These are phyloP conservation scores for Ormyrus thymus DNA, from an alignment of 2,888 invertebrate genomes.

Conservation along the genomic window DNA sequence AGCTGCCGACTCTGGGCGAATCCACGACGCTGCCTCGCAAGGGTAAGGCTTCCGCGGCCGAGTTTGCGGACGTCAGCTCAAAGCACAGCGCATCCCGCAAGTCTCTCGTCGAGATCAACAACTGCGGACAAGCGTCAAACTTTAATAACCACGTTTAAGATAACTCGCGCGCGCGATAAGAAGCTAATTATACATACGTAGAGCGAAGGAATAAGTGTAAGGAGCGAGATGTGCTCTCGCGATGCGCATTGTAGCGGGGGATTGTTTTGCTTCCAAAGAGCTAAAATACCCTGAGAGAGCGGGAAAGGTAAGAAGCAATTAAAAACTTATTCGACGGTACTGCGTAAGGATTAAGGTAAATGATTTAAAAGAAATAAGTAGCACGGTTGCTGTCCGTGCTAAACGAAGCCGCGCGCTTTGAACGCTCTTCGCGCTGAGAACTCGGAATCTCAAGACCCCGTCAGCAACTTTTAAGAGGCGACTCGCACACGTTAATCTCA, in stretches of 20 bases:
- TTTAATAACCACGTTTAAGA: slow-evolving; percentile 75
- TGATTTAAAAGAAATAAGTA: slow-evolving; percentile 21
- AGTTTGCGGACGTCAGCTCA: slow-evolving; percentile 74
- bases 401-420: slow-evolving; percentile 48
- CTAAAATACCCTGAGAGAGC: neutral
- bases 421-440: slow-evolving; percentile 37
- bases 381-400: slow-evolving; percentile 63
- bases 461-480: slow-evolving; percentile 5
- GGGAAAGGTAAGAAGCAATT: slow-evolving; percentile 17
- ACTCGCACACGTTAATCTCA: slow-evolving; percentile 2
- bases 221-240: too few species aligned
- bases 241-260: neutral
- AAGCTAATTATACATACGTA: too few species aligned
- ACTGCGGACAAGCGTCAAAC: slow-evolving; percentile 74
- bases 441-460: slow-evolving; percentile 34
- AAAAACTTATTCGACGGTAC: slow-evolving; percentile 43
- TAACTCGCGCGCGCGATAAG: too few species aligned
- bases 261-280: neutral
- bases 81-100: slow-evolving; percentile 79
- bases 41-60: slow-evolving; percentile 75
- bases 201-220: too few species aligned
- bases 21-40: slow-evolving; percentile 81
- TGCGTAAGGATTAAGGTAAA: slow-evolving; percentile 55
- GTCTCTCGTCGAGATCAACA: slow-evolving; percentile 78
- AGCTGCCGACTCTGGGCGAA: slow-evolving; percentile 80